Conservation (phyloP, 2,797 vertebrate genomes). For the Melanotaenia boesemani region DNA sequence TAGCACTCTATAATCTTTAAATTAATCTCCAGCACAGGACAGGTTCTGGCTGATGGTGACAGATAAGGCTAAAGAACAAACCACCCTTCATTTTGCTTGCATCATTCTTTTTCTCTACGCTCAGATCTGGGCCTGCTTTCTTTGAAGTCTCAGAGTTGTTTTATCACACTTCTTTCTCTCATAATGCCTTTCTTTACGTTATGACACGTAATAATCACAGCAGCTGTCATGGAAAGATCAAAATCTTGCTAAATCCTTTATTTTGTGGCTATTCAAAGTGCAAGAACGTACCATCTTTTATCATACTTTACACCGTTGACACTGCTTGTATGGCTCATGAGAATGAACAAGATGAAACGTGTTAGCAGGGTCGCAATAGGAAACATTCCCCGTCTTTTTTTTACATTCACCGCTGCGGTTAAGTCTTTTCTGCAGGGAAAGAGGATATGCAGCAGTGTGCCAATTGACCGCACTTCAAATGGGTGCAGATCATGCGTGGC, state of each 20-base stretch:
- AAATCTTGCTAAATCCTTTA: constrained; percentile 22
- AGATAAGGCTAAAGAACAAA: constrained; percentile 72
- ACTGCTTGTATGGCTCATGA: constrained; percentile 32
- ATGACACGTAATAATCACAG: constrained; percentile 24
- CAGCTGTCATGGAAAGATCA: constrained; percentile 11
- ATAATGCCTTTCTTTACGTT: constrained; percentile 30
- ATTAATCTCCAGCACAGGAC: constrained; percentile 77
- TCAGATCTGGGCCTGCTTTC: constrained; percentile 37
- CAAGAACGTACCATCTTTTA: constrained; percentile 35
- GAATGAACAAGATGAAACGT: constrained; percentile 35
- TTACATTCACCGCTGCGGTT: constrained; percentile 52
- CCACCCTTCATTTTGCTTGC: constrained; percentile 59
- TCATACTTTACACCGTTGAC: constrained; percentile 42
- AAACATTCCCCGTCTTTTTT: constrained; percentile 50
- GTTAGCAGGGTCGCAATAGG: constrained; percentile 17
- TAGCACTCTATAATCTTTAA: constrained; percentile 77
- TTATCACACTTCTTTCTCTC: neutral
- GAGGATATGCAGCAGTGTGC: constrained; percentile 57
- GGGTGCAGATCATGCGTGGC: constrained; percentile 66
- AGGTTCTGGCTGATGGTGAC: constrained; percentile 75
- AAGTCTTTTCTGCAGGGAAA: constrained; percentile 57
- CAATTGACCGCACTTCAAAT: constrained; percentile 74
- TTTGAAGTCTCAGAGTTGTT: constrained; percentile 11
- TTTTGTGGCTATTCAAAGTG: neutral
- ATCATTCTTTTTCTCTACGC: constrained; percentile 51